phyloP scores from a whole-genome alignment of 2,113 vertebrate genomes.

The Piprites chloris region DNA sequence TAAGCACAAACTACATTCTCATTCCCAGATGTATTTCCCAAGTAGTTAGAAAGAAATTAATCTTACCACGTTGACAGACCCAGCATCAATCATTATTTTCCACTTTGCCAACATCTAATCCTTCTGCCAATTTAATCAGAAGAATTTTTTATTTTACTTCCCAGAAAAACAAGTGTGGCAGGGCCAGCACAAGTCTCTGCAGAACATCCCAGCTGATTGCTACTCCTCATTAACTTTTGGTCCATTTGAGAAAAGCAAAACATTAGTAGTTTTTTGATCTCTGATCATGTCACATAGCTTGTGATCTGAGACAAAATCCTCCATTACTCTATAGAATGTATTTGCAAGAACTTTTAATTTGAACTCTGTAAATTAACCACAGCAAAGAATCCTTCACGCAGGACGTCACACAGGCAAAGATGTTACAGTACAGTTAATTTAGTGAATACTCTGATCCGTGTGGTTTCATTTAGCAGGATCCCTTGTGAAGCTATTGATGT shows the following conservation, averaged over 20 bases:
- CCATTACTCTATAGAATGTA: neutral
- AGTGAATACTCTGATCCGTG: neutral
- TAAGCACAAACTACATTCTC: neutral
- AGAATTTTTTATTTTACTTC: neutral
- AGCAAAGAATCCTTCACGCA: neutral
- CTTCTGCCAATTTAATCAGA: neutral
- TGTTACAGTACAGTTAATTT: neutral
- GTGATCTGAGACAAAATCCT: neutral
- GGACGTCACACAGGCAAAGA: neutral
- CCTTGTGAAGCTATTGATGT: neutral
- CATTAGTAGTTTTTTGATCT: neutral
- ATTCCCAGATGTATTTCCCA: neutral
- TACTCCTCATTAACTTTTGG: neutral
- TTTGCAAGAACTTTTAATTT: neutral
- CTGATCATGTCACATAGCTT: neutral
- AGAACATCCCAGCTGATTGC: neutral
- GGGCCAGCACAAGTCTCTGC: neutral
- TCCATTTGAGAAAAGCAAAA: neutral
- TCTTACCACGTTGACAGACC: neutral
- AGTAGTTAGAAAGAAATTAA: neutral
- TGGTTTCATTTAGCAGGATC: neutral
- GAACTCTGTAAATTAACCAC: conserved; percentile 19
- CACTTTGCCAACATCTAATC: neutral
- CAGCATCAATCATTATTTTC: neutral
- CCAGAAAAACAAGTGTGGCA: neutral